Evolutionary conservation across 1,140 invertebrate species (phyloP), one percentile per base, ranked within the genome.

Genomic region (Ceratina australensis): DNA sequence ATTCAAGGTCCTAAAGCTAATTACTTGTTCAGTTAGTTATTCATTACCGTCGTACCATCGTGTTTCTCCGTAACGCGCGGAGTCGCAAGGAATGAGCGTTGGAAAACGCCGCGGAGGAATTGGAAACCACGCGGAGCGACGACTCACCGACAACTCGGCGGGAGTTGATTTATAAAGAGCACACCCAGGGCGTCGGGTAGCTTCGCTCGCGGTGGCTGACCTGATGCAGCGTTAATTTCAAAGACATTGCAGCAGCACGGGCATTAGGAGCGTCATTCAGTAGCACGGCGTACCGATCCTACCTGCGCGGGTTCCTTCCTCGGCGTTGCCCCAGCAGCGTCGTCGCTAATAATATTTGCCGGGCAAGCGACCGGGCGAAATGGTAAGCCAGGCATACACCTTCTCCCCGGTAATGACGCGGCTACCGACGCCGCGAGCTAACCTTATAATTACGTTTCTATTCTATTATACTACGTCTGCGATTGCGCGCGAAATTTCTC

Each of bases 391-490:
- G 78, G 67, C 76, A 79, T 79, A 82, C 86, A 84, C 78, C 75
- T 69, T 64, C n/a, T n/a, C 77, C 56, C 57, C 49, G 82, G 68
- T 87, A 87, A 87, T 86, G 75, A 84, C 72, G 72, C 77, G 68
- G 73, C 82, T 84, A 86, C 84, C 82, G 78, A 77, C 80, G 77
- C 80, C 50, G 65, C 65, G 52, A 56, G 33, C 52, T 73, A 65
- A 79, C 80, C 84, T 82, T 74, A 42, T 83, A 84, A 86, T 87
- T 87, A 86, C 72, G 78, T 74, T 79, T 78, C 82, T 76, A 71
- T 74, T 82, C 81, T 83, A 82, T 83, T 83, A 79, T 68, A 67
- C 33, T 10, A 42, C 60, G 59, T 54, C 57, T 63, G 42, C 67
- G 56, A 83, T 83, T 69, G 80, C 71, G 28, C 75, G 18, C 74